phyloP scores from a whole-genome alignment of 2,797 vertebrate species.

The Gambelia wislizenii region DNA sequence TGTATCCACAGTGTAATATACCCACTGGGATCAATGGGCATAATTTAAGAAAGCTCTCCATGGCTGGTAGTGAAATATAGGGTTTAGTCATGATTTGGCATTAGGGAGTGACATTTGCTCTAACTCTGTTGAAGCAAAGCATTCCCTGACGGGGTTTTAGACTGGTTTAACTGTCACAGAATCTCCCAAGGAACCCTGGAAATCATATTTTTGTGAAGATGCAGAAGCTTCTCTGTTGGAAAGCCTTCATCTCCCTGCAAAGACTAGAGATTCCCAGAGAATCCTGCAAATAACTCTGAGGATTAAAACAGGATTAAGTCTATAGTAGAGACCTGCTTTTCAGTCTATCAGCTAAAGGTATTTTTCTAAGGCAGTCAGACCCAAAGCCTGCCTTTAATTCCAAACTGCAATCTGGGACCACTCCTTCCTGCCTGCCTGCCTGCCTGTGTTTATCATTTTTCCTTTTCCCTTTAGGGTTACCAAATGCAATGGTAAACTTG shows the following conservation, averaged over 20 bases:
- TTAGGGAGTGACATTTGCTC: constrained; percentile 24
- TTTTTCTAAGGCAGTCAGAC: not conserved
- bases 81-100: constrained; percentile 3
- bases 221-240: not conserved
- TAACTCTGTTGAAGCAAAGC: constrained; percentile 9
- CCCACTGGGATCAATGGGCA: constrained; percentile 14
- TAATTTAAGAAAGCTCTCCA: constrained; percentile 33
- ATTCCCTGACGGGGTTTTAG: constrained; percentile 28
- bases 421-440: not conserved
- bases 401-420: not conserved
- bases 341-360: not conserved
- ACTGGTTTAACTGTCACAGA: constrained; percentile 10
- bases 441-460: not conserved
- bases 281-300: not conserved
- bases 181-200: not conserved
- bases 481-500: not conserved
- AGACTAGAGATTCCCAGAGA: not conserved
- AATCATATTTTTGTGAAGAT: constrained; percentile 2
- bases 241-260: not conserved
- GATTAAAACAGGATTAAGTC: constrained; percentile 21
- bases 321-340: not conserved
- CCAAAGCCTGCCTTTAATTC: not conserved
- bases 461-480: no score
- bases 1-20: constrained; percentile 14
- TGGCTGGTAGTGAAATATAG: constrained; percentile 32